Evolutionary conservation across 1,140 invertebrate genomes (phyloP), one percentile per base, ranked within the genome.

Genomic region (Nebria ingens): DNA sequence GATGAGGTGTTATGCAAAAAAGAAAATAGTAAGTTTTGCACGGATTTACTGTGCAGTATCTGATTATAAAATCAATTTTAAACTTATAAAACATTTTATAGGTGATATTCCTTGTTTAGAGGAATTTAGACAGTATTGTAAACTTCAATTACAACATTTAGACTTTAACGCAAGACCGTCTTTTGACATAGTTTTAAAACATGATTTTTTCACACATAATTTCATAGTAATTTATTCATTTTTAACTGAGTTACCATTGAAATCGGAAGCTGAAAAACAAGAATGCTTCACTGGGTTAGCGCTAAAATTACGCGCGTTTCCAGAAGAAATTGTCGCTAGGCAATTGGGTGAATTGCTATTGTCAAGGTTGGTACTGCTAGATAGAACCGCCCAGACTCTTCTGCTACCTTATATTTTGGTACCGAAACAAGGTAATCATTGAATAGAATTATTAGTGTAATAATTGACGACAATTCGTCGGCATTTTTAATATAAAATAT

Each of bases 191-290:
- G 66, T 89, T 15, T 68, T 88, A 1, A 70, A 82, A 62, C 82
- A 91, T 70, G 74, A 78, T 17, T 89, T 88, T 68, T 90, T 90
- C 58, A 85, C 82, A 60, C 85, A 91, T 68, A 83, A 89, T 63
- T 91, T 93, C 67, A 83, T 93, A 58, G 73, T 78, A 17, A 87
- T 92, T 62, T 80, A 89, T 68, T 83, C 81, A 56, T 92, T 91
- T 72, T 71, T 93, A 1, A 80, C 82, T 60, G 86, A 90, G 65
- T 72, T 93, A 52, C 85, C 90, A 2, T 61, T 92, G 11, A 92
- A 92, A 70, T 77, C 72, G 54, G 80, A 85, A 59, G 70, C 72
- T 38, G 87, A 92, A 63, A 91, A 85, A 66, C 77, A 81, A 58
- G 67, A 80, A 53, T 93, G 93, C 69, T 93, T 93, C 66, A 68